Evolutionary conservation across 2,113 vertebrate species (phyloP).

Genomic region (Bungarus multicinctus): DNA sequence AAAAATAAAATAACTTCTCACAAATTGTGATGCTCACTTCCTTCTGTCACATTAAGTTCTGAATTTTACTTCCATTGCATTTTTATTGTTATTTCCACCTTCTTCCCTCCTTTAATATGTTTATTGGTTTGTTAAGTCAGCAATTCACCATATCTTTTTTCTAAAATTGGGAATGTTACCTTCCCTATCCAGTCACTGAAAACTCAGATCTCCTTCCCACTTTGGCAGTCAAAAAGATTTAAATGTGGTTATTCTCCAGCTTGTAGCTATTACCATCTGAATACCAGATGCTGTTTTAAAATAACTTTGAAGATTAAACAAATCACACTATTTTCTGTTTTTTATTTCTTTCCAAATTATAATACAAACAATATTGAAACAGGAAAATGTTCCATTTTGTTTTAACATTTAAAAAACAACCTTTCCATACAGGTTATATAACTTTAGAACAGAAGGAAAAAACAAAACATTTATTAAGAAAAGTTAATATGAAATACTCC

Average conservation of each 20-base stretch:
- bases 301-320: slow-evolving; percentile 27
- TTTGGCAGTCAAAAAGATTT: slow-evolving; percentile 16
- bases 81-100: slow-evolving; percentile 2
- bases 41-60: not conserved
- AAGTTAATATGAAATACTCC: slow-evolving; percentile 43
- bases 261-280: slow-evolving; percentile 12
- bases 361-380: slow-evolving; percentile 39
- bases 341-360: slow-evolving; percentile 40
- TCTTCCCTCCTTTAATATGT: not conserved
- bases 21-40: slow-evolving; percentile 24
- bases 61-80: slow-evolving; percentile 19
- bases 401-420: slow-evolving; percentile 41
- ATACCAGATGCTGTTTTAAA: slow-evolving; percentile 35
- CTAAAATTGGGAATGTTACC: not conserved
- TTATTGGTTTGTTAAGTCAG: not conserved
- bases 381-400: slow-evolving; percentile 23
- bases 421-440: not conserved
- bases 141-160: slow-evolving; percentile 33
- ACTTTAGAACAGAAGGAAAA: slow-evolving; percentile 38
- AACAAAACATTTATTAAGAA: slow-evolving; percentile 47
- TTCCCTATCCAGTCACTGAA: not conserved
- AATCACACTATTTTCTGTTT: slow-evolving; percentile 14
- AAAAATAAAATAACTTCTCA: slow-evolving; percentile 10
- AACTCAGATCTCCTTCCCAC: not conserved
- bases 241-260: slow-evolving; percentile 8